Percentiles rank a stretch among this genome's conserved stretches.
Evolutionary conservation across 2,797 vertebrate genomes (phyloP).

Genomic region (Amblyopsis hoosieri): DNA sequence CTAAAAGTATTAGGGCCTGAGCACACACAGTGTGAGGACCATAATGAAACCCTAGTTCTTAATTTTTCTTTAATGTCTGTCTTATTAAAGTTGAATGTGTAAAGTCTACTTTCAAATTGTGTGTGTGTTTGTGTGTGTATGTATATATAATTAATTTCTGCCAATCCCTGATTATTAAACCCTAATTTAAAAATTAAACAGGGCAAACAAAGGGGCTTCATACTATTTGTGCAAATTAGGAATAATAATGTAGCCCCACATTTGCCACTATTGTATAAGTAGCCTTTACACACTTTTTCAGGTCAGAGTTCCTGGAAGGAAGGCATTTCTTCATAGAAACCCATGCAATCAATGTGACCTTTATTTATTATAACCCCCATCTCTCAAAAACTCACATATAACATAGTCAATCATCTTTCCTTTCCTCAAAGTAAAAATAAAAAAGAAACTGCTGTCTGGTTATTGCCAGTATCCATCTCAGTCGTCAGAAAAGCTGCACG

Average conservation of each 20-base stretch:
- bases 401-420: slow-evolving; percentile 80
- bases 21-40: too few relatives aligned
- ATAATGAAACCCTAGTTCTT: too few relatives aligned
- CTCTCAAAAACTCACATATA: slow-evolving; percentile 81
- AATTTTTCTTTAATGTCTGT: too few relatives aligned
- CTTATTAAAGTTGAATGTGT: too few relatives aligned
- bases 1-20: too few relatives aligned
- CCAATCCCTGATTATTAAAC: too few relatives aligned
- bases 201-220: background rate
- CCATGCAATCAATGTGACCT: slow-evolving; percentile 79
- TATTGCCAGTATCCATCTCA: slow-evolving; percentile 84
- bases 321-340: slow-evolving; percentile 68
- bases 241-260: background rate
- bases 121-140: too few relatives aligned
- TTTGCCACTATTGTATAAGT: slow-evolving; percentile 38
- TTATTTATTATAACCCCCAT: slow-evolving; percentile 81
- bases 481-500: slow-evolving; percentile 84
- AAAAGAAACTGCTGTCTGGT: slow-evolving; percentile 81
- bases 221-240: slow-evolving; percentile 20
- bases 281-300: slow-evolving; percentile 57
- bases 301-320: slow-evolving; percentile 64
- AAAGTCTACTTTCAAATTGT: too few relatives aligned
- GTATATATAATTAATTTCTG: too few relatives aligned
- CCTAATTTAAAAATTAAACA: too few relatives aligned
- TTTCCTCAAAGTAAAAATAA: slow-evolving; percentile 81